Evolutionary conservation across 1,140 invertebrate species (phyloP), one percentile per base, ranked within the genome.

Genomic region (Solen grandis): DNA sequence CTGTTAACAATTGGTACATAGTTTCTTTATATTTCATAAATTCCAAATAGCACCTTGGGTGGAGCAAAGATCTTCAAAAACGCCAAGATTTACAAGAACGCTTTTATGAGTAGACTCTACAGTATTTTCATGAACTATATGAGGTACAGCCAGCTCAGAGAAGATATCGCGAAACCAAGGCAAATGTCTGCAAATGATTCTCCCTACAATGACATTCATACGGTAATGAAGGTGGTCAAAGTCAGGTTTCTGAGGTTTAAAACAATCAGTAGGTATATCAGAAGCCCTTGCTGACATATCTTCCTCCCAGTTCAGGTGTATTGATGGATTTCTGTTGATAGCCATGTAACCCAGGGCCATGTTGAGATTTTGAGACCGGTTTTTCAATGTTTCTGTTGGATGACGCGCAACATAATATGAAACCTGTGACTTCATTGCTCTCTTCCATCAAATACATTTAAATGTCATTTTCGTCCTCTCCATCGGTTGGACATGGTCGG

Each of bases 11-110:
- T 25, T 8, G 68, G 38, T 25, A 80, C 41, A 54, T 73, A 73
- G 16, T 63, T 55, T 16, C 63, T 57, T 16, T 72, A 16, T 22
- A 22, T 52, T 33, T 73, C 50, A 65, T 72, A 52, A 19, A 80
- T 63, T 0, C 41, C 57, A n/a, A 35, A 73, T 80, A 4, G 66
- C 66, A 50, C 66, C 77, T 29, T 80, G 66, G 31, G 59, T 80
- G 0, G 77, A 62, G 25, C 25, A 66, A 4, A 50, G 62, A 54
- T 78, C 63, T 54, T 80, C 77, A 33, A 72, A 63, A 52, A 54
- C 65, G 13, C 75, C 54, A 41, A 78, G 65, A 60, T 78, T 78
- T 13, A 78, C 57, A 13, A 78, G 22, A 60, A 78, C 5, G 29
- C 75, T 68, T 50, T 52, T 54, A 13, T 36, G 46, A 5, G 41